phyloP scores from a whole-genome alignment of 2,888 invertebrate genomes.

The Apomyelois bistriatella region DNA sequence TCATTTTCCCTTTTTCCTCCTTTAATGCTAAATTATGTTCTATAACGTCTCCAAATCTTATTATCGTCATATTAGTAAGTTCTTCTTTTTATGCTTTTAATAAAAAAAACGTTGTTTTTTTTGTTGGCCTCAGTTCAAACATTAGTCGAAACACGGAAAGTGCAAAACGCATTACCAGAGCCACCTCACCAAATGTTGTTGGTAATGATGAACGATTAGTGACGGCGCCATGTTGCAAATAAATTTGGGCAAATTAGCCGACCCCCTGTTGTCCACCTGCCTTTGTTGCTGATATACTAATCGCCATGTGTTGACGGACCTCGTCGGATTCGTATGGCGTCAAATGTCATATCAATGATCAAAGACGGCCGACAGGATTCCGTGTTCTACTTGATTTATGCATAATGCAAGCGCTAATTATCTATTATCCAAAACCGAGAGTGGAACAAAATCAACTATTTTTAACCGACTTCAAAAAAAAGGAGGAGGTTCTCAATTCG shows the following conservation, averaged over 20 bases:
- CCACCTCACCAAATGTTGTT: conserved; percentile 65
- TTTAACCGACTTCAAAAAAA: too few relatives aligned
- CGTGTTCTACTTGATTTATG: conserved; percentile 18
- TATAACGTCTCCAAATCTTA: too few relatives aligned
- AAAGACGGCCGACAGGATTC: conserved; percentile 32
- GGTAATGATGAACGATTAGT: conserved; percentile 63
- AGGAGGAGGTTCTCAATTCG: too few relatives aligned
- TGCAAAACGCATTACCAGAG: conserved; percentile 50
- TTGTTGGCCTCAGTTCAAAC: too few relatives aligned
- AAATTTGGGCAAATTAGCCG: conserved; percentile 73
- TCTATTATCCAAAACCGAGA: too few relatives aligned
- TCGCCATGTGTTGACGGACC: conserved; percentile 54
- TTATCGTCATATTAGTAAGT: too few relatives aligned
- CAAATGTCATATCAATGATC: conserved; percentile 53
- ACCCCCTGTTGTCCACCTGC: conserved; percentile 65
- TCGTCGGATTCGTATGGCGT: conserved; percentile 40
- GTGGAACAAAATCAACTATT: too few relatives aligned
- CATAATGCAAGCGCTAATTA: too few relatives aligned
- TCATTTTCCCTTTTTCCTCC: too few relatives aligned
- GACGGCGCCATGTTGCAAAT: conserved; percentile 68
- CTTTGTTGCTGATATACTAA: conserved; percentile 41
- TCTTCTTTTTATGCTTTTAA: too few relatives aligned
- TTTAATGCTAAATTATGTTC: too few relatives aligned
- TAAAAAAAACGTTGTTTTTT: too few relatives aligned
- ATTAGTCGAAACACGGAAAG: conserved; percentile 16